A percentile compares a stretch with the other conserved stretches of the same genome.
These are phyloP conservation scores for Oeneis ivallda DNA, from an alignment of 2,888 invertebrate genomes.

Conservation along the genomic window DNA sequence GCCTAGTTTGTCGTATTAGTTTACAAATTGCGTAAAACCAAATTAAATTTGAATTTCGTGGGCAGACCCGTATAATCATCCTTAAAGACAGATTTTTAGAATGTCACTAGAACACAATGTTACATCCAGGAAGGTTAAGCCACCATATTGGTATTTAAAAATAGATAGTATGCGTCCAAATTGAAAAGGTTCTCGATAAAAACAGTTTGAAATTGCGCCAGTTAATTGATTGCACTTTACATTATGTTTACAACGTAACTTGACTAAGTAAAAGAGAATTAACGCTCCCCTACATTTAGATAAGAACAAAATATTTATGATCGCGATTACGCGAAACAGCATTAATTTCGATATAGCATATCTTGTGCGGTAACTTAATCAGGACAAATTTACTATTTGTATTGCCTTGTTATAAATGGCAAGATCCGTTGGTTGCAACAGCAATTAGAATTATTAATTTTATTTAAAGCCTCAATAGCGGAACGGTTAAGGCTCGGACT, in stretches of 20 bases:
- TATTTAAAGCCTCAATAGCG: no score
- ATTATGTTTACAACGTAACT: conserved; percentile 21
- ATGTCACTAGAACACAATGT: no score
- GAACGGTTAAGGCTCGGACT: no score
- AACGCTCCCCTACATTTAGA: conserved; percentile 30
- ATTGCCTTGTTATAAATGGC: conserved; percentile 16
- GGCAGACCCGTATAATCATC: no score
- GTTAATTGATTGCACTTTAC: conserved; percentile 20
- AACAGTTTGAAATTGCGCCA: background rate
- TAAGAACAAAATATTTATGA: conserved; percentile 34
- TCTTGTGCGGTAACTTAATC: conserved; percentile 26
- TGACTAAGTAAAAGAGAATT: conserved; percentile 34
- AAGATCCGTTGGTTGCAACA: conserved; percentile 11
- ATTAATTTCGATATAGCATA: conserved; percentile 32
- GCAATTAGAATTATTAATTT: background rate
- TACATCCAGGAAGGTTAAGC: no score
- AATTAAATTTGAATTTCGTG: no score
- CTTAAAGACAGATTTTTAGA: no score
- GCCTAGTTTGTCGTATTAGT: no score
- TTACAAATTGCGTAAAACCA: no score
- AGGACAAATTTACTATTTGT: conserved; percentile 31
- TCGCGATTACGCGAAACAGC: conserved; percentile 28
- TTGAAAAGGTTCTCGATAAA: conserved; percentile 8
- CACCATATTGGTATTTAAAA: no score
- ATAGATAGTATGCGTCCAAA: background rate